Percentiles rank a stretch among this genome's conserved stretches.
phyloP scores from a whole-genome alignment of 2,113 vertebrate genomes.

The Cranoglanis bouderius region DNA sequence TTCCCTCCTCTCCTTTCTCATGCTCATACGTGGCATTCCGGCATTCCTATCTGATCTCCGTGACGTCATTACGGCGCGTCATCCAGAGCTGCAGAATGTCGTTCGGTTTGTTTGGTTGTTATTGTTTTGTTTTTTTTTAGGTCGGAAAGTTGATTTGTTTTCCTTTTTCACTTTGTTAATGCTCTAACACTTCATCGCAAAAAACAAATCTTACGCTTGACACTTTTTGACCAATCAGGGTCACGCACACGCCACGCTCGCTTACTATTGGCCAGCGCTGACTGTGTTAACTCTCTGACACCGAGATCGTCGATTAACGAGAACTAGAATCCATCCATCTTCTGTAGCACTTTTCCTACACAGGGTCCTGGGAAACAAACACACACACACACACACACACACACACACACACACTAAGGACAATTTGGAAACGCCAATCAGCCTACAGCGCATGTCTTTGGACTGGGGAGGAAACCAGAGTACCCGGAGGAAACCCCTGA shows the following conservation, averaged over 20 bases:
- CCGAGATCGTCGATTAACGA: too few relatives aligned
- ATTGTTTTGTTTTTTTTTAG: not conserved
- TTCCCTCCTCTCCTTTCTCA: not conserved
- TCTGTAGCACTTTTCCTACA: too few relatives aligned
- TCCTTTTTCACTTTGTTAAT: not conserved
- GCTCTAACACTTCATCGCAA: not conserved
- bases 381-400: too few relatives aligned
- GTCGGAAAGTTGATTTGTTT: not conserved
- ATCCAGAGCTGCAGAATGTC: not conserved
- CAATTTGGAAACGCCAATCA: too few relatives aligned
- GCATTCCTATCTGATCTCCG: not conserved
- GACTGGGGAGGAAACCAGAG: too few relatives aligned
- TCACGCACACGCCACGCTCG: not conserved
- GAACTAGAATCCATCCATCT: too few relatives aligned
- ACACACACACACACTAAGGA: too few relatives aligned
- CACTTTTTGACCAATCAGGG: not conserved
- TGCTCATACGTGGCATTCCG: not conserved
- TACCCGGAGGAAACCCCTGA: too few relatives aligned
- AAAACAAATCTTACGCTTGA: not conserved
- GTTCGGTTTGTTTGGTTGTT: not conserved
- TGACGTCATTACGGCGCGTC: not conserved
- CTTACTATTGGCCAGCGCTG: slow-evolving; percentile 65
- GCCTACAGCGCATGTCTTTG: too few relatives aligned
- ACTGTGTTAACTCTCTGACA: not conserved
- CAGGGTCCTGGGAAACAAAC: too few relatives aligned